Percentiles rank a stretch among this genome's conserved stretches.
Conservation (phyloP, 2,113 vertebrate genomes). For the Fregetta grallaria region DNA sequence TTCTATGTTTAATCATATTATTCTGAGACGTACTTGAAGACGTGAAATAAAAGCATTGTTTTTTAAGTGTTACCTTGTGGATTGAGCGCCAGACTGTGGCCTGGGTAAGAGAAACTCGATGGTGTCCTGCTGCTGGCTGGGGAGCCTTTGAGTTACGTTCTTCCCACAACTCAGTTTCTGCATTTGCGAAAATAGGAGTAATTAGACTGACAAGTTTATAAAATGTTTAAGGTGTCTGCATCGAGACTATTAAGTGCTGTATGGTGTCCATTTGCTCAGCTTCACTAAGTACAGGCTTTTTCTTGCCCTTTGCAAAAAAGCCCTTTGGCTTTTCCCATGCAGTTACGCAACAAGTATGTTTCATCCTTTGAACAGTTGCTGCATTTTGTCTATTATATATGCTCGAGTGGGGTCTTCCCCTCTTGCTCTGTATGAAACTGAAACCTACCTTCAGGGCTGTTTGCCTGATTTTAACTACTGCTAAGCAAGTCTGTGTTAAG, state of each 20-base stretch:
- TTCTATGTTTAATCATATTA: background rate
- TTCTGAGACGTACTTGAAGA: background rate
- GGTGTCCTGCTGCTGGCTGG: background rate
- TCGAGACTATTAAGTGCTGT: background rate
- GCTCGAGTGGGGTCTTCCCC: background rate
- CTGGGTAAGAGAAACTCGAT: background rate
- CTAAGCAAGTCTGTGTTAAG: background rate
- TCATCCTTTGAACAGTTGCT: background rate
- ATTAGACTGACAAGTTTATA: background rate
- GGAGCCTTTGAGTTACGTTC: rapidly evolving
- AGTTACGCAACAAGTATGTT: background rate
- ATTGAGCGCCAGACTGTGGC: background rate
- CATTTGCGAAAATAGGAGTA: background rate
- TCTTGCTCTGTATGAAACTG: background rate
- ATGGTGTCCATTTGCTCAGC: background rate
- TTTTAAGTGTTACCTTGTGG: background rate
- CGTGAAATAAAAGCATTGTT: background rate
- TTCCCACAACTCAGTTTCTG: background rate
- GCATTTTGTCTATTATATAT: rapidly evolving
- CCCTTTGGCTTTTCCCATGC: background rate
- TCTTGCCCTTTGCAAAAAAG: background rate
- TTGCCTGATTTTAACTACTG: background rate
- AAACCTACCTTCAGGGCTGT: background rate
- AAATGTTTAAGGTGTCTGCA: background rate
- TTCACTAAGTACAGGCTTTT: background rate